Conservation (phyloP, 2,113 vertebrate genomes). For the Dasyprocta punctata region DNA sequence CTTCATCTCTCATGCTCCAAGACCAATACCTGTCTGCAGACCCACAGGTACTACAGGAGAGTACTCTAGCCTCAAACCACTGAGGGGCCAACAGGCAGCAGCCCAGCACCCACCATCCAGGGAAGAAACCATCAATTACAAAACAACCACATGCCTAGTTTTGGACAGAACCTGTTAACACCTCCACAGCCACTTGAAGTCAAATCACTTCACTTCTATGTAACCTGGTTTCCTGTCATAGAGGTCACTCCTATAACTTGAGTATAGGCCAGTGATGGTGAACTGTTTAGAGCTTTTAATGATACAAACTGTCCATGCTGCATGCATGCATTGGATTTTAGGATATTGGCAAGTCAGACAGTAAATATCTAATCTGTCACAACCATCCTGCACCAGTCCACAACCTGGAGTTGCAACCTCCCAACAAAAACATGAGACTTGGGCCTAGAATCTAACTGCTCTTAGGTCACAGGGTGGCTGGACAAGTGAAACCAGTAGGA, state of each 20-base stretch:
- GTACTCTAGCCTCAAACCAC: not conserved
- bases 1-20: not conserved
- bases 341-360: rapidly evolving
- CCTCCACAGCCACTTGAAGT: not conserved
- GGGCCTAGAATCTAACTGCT: not conserved
- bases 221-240: not conserved
- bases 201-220: not conserved
- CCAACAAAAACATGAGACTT: not conserved
- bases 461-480: not conserved
- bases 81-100: not conserved
- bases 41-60: not conserved
- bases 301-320: not conserved
- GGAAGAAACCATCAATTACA: not conserved
- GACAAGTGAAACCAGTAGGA: not conserved
- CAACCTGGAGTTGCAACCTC: not conserved
- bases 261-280: not conserved
- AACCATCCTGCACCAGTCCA: not conserved
- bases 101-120: not conserved
- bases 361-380: not conserved
- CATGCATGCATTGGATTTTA: not conserved
- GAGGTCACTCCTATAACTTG: rapidly evolving
- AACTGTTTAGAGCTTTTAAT: not conserved
- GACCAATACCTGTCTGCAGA: not conserved
- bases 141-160: not conserved
- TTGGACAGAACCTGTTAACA: not conserved